Conservation (phyloP, 2,888 invertebrate species). For the Caenorhabditis imperialis region DNA sequence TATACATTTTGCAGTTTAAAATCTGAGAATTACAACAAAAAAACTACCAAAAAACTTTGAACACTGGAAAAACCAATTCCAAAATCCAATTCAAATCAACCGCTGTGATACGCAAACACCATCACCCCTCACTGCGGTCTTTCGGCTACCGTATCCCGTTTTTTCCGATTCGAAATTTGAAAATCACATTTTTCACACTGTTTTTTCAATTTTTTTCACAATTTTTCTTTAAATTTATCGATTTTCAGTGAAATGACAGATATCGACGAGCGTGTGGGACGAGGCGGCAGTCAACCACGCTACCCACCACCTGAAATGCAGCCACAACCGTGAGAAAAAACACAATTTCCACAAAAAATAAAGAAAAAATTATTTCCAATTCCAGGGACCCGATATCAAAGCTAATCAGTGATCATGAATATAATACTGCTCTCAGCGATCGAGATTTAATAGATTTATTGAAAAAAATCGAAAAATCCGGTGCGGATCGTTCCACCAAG, state of each 20-base stretch:
- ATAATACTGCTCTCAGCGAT: slow-evolving; percentile 5
- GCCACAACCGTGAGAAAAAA: not conserved
- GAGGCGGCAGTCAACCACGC: slow-evolving; percentile 13
- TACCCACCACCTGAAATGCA: slow-evolving; percentile 6
- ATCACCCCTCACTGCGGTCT: slow-evolving; percentile 22
- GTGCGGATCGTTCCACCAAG: slow-evolving; percentile 25
- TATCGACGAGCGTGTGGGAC: slow-evolving; percentile 27
- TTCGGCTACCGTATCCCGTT: slow-evolving; percentile 5
- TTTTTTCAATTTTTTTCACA: not conserved
- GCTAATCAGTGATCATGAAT: slow-evolving; percentile 30
- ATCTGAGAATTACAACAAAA: too few relatives aligned
- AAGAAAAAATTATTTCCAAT: not conserved
- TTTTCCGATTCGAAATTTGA: not conserved
- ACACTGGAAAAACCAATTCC: too few relatives aligned
- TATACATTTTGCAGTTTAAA: too few relatives aligned
- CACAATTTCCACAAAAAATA: too few relatives aligned
- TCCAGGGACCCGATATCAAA: slow-evolving; percentile 40
- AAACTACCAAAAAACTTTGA: too few relatives aligned
- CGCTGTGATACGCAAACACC: slow-evolving; percentile 12
- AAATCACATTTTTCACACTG: not conserved
- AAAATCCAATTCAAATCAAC: not conserved
- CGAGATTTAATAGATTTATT: slow-evolving; percentile 35
- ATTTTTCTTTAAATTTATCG: not conserved
- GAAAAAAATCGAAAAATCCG: slow-evolving; percentile 24
- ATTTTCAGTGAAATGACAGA: slow-evolving; percentile 10